Conservation (phyloP, 2,113 vertebrate genomes). For the Sturnus vulgaris region DNA sequence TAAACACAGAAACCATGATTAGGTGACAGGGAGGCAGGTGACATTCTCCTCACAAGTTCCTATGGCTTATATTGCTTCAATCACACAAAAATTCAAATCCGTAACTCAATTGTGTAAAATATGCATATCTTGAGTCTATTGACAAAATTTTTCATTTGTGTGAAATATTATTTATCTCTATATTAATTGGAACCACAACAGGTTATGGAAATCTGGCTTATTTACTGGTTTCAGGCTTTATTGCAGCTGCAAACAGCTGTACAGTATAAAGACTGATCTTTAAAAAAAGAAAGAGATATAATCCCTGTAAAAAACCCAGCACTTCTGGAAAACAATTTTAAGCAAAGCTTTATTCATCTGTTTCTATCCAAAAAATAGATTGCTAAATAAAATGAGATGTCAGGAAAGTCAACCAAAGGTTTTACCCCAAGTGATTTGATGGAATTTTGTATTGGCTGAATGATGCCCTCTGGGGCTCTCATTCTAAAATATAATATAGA, state of each 20-base stretch:
- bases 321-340: neutral
- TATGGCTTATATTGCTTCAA: neutral
- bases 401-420: neutral
- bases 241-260: neutral
- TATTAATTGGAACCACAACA: neutral
- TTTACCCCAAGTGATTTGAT: neutral
- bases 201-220: neutral
- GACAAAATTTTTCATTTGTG: neutral
- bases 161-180: neutral
- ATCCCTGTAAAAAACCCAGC: neutral
- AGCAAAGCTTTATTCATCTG: neutral
- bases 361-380: neutral
- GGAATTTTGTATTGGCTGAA: neutral
- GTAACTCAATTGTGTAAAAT: neutral
- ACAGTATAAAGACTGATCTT: neutral
- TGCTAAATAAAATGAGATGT: conserved; percentile 2
- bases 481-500: neutral
- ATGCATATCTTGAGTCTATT: neutral
- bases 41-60: neutral
- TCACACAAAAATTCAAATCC: neutral
- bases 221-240: neutral
- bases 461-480: neutral
- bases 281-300: neutral
- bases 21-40: neutral
- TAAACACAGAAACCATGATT: neutral